A percentile compares a stretch with the other conserved stretches of the same genome.
Conservation (phyloP, 1,140 invertebrate genomes). For the Calephelis nemesis region DNA sequence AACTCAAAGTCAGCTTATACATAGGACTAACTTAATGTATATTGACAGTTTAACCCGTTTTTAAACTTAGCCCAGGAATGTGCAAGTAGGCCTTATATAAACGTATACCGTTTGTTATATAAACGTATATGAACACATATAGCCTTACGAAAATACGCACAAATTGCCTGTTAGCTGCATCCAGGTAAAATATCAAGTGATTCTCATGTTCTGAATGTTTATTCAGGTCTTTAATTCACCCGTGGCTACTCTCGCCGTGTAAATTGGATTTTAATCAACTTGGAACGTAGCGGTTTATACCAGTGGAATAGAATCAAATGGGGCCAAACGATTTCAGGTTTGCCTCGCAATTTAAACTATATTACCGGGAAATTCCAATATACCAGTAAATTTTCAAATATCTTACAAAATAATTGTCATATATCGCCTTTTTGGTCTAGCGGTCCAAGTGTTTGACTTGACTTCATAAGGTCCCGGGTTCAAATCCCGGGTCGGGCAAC, state of each 20-base stretch:
- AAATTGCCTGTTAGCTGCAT: background rate
- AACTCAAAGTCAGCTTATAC: no score
- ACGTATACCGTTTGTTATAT: background rate
- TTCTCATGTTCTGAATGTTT: conserved; percentile 8
- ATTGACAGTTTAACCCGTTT: no score
- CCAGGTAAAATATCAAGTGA: background rate
- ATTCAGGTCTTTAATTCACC: conserved; percentile 3
- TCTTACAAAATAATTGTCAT: no score
- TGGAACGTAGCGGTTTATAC: conserved; percentile 18
- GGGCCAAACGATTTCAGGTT: conserved; percentile 1
- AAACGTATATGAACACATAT: no score
- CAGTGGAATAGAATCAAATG: conserved; percentile 21
- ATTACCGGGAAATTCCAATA: background rate
- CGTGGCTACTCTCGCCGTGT: conserved; percentile 15
- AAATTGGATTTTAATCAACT: conserved; percentile 26
- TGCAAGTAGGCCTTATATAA: no score
- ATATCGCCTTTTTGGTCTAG: no score
- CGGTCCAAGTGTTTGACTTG: no score
- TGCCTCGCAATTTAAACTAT: conserved; percentile 12
- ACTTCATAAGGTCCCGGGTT: no score
- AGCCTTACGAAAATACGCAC: no score
- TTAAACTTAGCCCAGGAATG: no score
- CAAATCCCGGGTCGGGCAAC: no score
- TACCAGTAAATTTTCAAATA: background rate
- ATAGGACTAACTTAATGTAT: no score